A percentile compares a stretch with the other conserved stretches of the same genome.
These are phyloP conservation scores for Hyaena hyaena DNA, from an alignment of 2,113 vertebrate species.

Conservation along the genomic window DNA sequence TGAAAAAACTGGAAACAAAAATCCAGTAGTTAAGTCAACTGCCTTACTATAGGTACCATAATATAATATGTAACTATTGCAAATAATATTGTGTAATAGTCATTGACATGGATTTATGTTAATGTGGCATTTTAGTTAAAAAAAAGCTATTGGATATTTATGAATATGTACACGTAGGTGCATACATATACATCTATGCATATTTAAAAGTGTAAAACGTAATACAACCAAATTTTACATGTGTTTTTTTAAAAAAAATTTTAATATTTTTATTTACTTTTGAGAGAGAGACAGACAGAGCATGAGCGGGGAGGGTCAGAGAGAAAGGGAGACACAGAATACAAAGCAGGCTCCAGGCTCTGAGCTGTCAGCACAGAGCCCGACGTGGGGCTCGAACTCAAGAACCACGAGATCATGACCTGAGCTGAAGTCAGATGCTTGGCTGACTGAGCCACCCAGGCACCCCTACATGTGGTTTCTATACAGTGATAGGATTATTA, in stretches of 20 bases:
- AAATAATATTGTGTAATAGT: not conserved
- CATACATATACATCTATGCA: not conserved
- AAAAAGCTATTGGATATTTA: not conserved
- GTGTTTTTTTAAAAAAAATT: not conserved
- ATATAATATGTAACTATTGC: not conserved
- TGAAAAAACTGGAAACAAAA: not conserved
- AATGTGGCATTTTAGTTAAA: not conserved
- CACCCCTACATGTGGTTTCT: not conserved
- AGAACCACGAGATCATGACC: no score
- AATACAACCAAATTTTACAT: not conserved
- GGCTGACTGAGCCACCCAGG: no score
- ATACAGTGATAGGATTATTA: not conserved
- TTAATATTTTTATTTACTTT: no score
- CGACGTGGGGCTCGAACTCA: no score
- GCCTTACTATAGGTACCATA: not conserved
- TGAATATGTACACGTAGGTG: not conserved
- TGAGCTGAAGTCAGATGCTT: no score
- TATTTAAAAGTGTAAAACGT: not conserved
- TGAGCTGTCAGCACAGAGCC: no score
- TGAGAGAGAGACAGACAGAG: no score
- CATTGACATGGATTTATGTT: not conserved
- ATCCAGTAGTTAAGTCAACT: not conserved
- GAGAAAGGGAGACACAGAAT: no score
- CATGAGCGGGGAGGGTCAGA: no score
- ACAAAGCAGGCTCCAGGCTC: no score